These are phyloP conservation scores for Latrodectus hesperus DNA, from an alignment of 2,888 invertebrate genomes.

Conservation along the genomic window DNA sequence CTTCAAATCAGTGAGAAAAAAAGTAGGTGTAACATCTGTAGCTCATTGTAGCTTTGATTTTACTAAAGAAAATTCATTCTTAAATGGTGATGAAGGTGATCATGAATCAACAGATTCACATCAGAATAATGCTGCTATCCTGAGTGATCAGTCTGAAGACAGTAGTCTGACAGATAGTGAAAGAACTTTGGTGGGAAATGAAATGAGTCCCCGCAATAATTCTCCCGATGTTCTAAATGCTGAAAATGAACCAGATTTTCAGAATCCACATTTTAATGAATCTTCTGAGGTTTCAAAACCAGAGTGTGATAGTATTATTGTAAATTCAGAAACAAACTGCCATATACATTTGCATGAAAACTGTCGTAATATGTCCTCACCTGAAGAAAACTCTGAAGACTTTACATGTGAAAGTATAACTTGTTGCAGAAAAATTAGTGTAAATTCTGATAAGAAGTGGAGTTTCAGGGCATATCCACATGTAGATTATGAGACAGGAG, in stretches of 20 bases:
- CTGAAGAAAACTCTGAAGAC: slow-evolving; percentile 66
- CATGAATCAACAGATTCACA: slow-evolving; percentile 53
- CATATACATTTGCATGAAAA: slow-evolving; percentile 39
- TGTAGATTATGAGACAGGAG: slow-evolving; percentile 68
- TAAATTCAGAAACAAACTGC: slow-evolving; percentile 45
- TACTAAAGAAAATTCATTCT: slow-evolving; percentile 21
- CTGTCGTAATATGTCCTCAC: slow-evolving; percentile 64
- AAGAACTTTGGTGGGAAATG: slow-evolving; percentile 80
- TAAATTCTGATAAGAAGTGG: slow-evolving; percentile 6
- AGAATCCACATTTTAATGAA: background rate
- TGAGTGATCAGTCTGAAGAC: slow-evolving; percentile 82
- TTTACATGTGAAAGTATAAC: background rate
- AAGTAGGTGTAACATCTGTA: background rate
- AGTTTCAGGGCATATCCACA: slow-evolving; percentile 68
- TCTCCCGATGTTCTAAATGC: slow-evolving; percentile 72
- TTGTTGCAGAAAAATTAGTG: slow-evolving; percentile 8
- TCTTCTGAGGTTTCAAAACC: slow-evolving; percentile 36
- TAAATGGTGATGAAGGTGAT: slow-evolving; percentile 65
- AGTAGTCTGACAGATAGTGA: slow-evolving; percentile 86
- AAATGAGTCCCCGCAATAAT: slow-evolving; percentile 73
- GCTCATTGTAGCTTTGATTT: background rate
- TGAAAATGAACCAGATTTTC: slow-evolving; percentile 44
- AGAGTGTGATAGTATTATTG: slow-evolving; percentile 55
- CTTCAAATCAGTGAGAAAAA: too few relatives aligned
- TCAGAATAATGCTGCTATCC: slow-evolving; percentile 68